These are phyloP conservation scores for Drosophila rhopaloa DNA, from an alignment of 1,140 invertebrate species.

Conservation along the genomic window DNA sequence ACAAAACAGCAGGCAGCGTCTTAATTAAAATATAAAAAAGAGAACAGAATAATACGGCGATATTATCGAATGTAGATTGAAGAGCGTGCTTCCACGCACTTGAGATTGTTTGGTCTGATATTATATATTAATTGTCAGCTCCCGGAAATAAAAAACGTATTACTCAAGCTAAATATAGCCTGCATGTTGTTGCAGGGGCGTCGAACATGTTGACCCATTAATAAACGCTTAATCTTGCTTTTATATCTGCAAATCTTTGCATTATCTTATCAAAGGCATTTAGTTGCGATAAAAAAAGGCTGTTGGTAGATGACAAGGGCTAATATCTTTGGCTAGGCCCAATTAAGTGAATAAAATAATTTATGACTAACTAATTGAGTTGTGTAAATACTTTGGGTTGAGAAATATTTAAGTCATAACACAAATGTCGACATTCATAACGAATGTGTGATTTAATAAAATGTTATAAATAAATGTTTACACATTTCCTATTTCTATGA, in stretches of 20 bases:
- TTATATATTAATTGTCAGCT: conserved; percentile 42
- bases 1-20: conserved; percentile 48
- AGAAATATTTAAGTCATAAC: conserved; percentile 13
- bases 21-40: conserved; percentile 51
- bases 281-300: conserved; percentile 11
- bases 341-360: too few relatives aligned
- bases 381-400: background rate
- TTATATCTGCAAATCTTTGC: conserved; percentile 20
- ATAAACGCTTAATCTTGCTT: conserved; percentile 25
- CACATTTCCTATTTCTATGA: background rate
- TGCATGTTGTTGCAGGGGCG: conserved; percentile 14
- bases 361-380: conserved; percentile 4
- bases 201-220: conserved; percentile 35
- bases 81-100: conserved; percentile 46
- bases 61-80: conserved; percentile 46
- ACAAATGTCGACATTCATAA: background rate
- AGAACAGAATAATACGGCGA: conserved; percentile 15
- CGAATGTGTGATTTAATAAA: conserved; percentile 7
- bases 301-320: background rate
- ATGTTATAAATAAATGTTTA: background rate
- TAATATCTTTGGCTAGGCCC: too few relatives aligned
- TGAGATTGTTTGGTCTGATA: conserved; percentile 24
- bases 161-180: conserved; percentile 44
- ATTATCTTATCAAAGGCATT: conserved; percentile 41
- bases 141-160: conserved; percentile 39